Conservation (phyloP, 2,797 vertebrate species). For the Acipenser oxyrinchus region DNA sequence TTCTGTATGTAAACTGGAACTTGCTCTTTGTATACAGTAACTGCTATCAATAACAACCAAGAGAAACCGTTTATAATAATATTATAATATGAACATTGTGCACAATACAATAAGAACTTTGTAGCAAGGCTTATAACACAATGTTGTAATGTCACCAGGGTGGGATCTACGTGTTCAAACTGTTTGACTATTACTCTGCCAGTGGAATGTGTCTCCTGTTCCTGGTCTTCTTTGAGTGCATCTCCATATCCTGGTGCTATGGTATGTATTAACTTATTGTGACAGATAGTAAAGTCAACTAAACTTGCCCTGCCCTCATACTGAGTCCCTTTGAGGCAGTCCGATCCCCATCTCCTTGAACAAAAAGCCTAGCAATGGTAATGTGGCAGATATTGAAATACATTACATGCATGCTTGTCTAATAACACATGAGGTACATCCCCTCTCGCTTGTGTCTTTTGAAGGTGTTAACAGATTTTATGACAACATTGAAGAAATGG, state of each 20-base stretch:
- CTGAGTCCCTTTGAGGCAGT: too few relatives aligned
- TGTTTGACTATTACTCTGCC: slow-evolving; percentile 96
- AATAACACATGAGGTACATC: background rate
- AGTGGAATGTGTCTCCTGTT: slow-evolving; percentile 96
- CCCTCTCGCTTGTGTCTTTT: slow-evolving; percentile 6
- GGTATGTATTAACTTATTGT: slow-evolving; percentile 55
- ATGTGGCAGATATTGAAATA: slow-evolving; percentile 16
- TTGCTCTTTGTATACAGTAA: too few relatives aligned
- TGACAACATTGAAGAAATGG: slow-evolving; percentile 96
- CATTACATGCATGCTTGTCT: slow-evolving; percentile 6
- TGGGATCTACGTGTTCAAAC: slow-evolving; percentile 94
- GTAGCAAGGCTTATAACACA: background rate
- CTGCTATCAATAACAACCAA: too few relatives aligned
- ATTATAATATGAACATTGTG: too few relatives aligned
- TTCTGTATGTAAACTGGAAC: too few relatives aligned
- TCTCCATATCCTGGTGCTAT: slow-evolving; percentile 98
- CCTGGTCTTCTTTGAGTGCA: slow-evolving; percentile 94
- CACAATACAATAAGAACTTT: too few relatives aligned
- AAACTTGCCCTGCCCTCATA: background rate
- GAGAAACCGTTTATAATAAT: too few relatives aligned
- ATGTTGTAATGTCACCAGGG: slow-evolving; percentile 58
- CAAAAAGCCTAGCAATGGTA: too few relatives aligned
- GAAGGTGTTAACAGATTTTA: slow-evolving; percentile 93
- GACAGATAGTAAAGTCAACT: slow-evolving; percentile 21
- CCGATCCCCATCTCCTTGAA: background rate